A percentile compares a stretch with the other conserved stretches of the same genome.
These are phyloP conservation scores for Phytoseiulus persimilis DNA, from an alignment of 2,888 invertebrate genomes.

Conservation along the genomic window DNA sequence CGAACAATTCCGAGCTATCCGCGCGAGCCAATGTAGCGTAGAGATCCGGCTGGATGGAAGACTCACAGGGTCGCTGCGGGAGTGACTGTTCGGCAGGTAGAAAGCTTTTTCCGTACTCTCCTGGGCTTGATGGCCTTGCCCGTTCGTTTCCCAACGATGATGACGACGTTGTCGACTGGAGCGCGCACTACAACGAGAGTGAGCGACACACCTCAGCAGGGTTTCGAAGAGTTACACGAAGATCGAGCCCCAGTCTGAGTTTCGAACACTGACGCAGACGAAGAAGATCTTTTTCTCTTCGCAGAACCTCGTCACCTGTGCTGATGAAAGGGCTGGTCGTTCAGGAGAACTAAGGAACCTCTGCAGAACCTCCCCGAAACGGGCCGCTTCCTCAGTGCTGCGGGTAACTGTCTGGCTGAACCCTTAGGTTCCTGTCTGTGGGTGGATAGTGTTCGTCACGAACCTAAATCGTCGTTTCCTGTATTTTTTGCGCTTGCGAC, in stretches of 20 bases:
- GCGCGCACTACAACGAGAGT: background rate
- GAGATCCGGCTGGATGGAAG: background rate
- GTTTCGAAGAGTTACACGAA: background rate
- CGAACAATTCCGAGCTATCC: background rate
- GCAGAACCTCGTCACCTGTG: background rate
- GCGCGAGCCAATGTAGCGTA: background rate
- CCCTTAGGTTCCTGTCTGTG: background rate
- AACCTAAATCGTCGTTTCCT: background rate
- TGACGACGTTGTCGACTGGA: background rate
- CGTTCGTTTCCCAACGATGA: background rate
- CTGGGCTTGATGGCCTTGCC: background rate
- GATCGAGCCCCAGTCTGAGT: background rate
- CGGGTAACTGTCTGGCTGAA: background rate
- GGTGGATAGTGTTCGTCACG: background rate
- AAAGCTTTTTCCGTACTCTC: background rate
- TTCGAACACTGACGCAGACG: background rate
- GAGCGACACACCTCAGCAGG: background rate
- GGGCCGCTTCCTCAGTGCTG: background rate
- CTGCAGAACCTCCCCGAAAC: background rate
- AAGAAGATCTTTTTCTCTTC: background rate
- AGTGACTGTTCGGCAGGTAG: background rate
- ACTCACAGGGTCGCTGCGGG: background rate
- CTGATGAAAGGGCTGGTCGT: background rate
- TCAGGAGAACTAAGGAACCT: background rate
- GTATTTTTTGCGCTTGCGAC: background rate